phyloP scores from a whole-genome alignment of 2,888 invertebrate species.

The Andrena dorsata region DNA sequence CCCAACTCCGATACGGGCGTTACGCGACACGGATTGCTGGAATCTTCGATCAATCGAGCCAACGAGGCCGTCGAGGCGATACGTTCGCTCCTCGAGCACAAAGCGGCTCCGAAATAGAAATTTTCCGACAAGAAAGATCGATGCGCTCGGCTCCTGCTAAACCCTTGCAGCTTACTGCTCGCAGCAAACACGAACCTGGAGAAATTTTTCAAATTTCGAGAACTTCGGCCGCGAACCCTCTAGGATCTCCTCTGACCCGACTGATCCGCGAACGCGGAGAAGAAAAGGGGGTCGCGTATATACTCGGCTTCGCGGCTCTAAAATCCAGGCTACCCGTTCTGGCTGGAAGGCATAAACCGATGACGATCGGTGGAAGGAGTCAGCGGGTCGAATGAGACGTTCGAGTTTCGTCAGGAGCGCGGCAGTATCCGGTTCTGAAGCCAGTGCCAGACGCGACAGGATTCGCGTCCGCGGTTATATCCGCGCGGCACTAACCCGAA shows the following conservation, averaged over 20 bases:
- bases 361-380: slow-evolving; percentile 9
- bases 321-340: background rate
- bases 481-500: slow-evolving; percentile 63
- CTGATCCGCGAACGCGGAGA: background rate
- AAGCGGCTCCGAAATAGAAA: slow-evolving; percentile 28
- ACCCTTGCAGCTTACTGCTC: background rate
- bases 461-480: slow-evolving; percentile 33
- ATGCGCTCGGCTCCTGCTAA: slow-evolving; percentile 2
- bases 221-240: background rate
- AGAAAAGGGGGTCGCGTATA: background rate
- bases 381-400: slow-evolving; percentile 13
- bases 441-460: slow-evolving; percentile 43
- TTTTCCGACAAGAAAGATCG: slow-evolving; percentile 37
- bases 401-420: slow-evolving; percentile 30
- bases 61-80: slow-evolving; percentile 15
- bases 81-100: slow-evolving; percentile 12
- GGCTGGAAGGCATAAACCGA: slow-evolving; percentile 10
- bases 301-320: background rate
- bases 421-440: slow-evolving; percentile 38
- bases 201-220: background rate
- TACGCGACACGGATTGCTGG: slow-evolving; percentile 43
- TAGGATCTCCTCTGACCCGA: slow-evolving; percentile 1
- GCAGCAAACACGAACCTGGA: background rate
- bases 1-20: slow-evolving; percentile 51
- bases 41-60: slow-evolving; percentile 54